phyloP scores from a whole-genome alignment of 2,888 invertebrate species.

The Catocala fraxini region DNA sequence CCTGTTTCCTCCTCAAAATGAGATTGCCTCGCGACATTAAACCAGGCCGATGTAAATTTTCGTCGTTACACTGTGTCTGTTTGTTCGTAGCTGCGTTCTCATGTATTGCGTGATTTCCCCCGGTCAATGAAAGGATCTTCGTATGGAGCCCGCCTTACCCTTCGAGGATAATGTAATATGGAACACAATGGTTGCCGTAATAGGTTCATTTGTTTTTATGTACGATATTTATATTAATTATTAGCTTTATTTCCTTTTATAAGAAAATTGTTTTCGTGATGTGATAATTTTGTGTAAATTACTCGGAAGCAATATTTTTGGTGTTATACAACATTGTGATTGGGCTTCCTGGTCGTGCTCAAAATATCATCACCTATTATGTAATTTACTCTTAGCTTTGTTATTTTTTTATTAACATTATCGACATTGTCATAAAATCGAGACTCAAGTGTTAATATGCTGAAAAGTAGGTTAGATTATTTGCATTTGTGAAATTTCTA shows the following conservation, averaged over 20 bases:
- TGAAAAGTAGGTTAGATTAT: conserved; percentile 8
- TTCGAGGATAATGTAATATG: conserved; percentile 49
- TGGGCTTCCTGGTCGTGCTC: conserved; percentile 21
- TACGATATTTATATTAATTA: conserved; percentile 52
- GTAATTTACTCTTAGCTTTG: conserved; percentile 16
- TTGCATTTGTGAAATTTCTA: conserved; percentile 6
- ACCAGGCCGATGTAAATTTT: conserved; percentile 84
- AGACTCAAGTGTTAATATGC: conserved; percentile 18
- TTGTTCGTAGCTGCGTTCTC: conserved; percentile 64
- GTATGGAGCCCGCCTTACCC: conserved; percentile 50
- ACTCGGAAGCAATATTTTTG: conserved; percentile 18
- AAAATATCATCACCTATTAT: conserved; percentile 18
- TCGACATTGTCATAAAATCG: conserved; percentile 28
- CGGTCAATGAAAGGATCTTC: conserved; percentile 67
- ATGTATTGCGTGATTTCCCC: conserved; percentile 70
- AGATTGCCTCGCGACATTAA: conserved; percentile 86
- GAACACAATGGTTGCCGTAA: conserved; percentile 53
- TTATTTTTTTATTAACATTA: conserved; percentile 12
- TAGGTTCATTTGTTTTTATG: conserved; percentile 57
- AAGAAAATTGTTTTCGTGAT: conserved; percentile 34
- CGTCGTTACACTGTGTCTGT: conserved; percentile 76
- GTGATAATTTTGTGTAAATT: conserved; percentile 38
- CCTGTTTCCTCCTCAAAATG: conserved; percentile 80
- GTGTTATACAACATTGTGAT: conserved; percentile 15
- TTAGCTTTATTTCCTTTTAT: conserved; percentile 39